Evolutionary conservation across 2,888 invertebrate genomes (phyloP).

Genomic region (Chloroclysta siterata): DNA sequence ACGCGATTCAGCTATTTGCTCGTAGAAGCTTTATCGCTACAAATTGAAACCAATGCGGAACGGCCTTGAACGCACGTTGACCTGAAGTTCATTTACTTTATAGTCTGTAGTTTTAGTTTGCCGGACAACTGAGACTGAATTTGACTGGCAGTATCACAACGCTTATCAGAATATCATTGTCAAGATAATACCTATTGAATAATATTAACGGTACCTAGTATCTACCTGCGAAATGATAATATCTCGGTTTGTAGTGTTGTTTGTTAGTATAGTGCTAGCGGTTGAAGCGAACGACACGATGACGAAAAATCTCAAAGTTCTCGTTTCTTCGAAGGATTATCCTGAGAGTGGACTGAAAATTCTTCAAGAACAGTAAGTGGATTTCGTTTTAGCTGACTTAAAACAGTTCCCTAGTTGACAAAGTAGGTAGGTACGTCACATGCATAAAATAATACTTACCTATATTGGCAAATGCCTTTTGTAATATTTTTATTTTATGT

Average conservation of each 20-base stretch:
- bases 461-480: too few relatives aligned
- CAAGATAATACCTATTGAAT: constrained; percentile 18
- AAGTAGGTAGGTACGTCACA: too few relatives aligned
- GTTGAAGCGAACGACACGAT: constrained; percentile 56
- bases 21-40: constrained; percentile 10
- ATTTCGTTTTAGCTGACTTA: background rate
- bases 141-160: constrained; percentile 4
- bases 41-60: constrained; percentile 2
- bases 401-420: too few relatives aligned
- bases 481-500: too few relatives aligned
- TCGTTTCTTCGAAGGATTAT: constrained; percentile 89
- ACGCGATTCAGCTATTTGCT: background rate
- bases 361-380: constrained; percentile 86
- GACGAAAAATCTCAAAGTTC: constrained; percentile 85
- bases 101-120: background rate
- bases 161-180: constrained; percentile 16
- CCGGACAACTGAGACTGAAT: background rate
- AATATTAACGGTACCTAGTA: background rate
- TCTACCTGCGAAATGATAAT: constrained; percentile 24
- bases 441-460: too few relatives aligned
- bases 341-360: constrained; percentile 87
- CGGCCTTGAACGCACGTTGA: constrained; percentile 29
- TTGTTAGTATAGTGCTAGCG: constrained; percentile 50
- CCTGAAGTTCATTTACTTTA: constrained; percentile 1
- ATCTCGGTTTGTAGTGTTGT: constrained; percentile 23